Base-by-base conservation (phyloP, 2,888 invertebrate species). In the Byasa hedistus region DNA sequence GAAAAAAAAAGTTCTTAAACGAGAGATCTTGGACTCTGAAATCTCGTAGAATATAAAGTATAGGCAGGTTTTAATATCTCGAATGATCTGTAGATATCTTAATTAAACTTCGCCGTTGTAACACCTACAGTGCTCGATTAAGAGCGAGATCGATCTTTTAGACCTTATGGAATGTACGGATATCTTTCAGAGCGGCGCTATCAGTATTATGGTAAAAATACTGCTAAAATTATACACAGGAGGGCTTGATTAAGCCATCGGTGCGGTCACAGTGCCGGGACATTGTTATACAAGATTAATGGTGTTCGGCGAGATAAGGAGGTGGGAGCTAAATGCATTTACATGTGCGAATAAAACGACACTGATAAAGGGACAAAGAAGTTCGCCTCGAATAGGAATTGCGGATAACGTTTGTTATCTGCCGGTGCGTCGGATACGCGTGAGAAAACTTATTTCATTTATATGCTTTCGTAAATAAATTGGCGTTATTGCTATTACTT, bases 211-310 rank as follows among this genome's bases (percentile, higher is more conserved):
- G 70, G 70, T 83, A 83, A 79, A 73, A 79, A 79, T 77, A 76
- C 74, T 74, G 78, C 71, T 78, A 83, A 82, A 83, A 82, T 78
- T 76, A 79, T 75, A 73, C 72, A 71, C 77, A 59, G 70, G n/a
- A n/a, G 68, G 72, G 71, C 80, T 87, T 88, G 89, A 91, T 91
- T 90, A 90, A 90, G 88, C 78, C 84, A 80, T 88, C 83, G 83
- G 82, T 81, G 85, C 77, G 79, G 77, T 78, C 83, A 79, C 80
- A 80, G 79, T 79, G 79, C 75, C 79, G 75, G 83, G 82, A 87
- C 86, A 89, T 90, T 90, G 90, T 89, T 89, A 85, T 88, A 91
- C 89, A 87, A 90, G 91, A 91, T 91, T 88, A 90, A 91, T 91
- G 87, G 87, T 89, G 90, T 89, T 83, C 83, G 63, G 73, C 69